These are phyloP conservation scores for Patella pellucida DNA, from an alignment of 2,888 invertebrate genomes.

Conservation along the genomic window DNA sequence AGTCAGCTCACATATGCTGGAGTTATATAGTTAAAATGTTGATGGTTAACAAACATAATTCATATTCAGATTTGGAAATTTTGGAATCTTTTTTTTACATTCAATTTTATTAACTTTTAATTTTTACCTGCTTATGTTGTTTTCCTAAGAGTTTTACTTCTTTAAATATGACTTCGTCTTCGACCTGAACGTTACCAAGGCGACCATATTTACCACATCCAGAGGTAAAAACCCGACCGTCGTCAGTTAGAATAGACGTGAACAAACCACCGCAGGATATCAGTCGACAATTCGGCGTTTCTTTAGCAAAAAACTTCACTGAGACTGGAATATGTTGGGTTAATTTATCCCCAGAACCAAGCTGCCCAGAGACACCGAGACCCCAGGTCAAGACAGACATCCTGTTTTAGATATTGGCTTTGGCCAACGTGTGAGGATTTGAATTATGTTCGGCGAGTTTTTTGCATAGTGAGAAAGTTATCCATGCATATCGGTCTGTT, in stretches of 20 bases:
- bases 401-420: no score
- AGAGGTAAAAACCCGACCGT: slow-evolving; percentile 40
- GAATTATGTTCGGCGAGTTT: no score
- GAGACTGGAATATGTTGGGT: neutral
- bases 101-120: slow-evolving; percentile 9
- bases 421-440: no score
- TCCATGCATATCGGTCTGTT: no score
- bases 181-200: slow-evolving; percentile 43
- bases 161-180: slow-evolving; percentile 30
- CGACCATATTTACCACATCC: slow-evolving; percentile 54
- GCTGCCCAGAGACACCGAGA: neutral
- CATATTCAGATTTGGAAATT: no score
- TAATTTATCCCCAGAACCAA: neutral
- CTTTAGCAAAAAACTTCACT: neutral
- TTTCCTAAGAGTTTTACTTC: slow-evolving; percentile 21
- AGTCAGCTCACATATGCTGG: no score
- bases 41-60: no score
- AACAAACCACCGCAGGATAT: slow-evolving; percentile 46
- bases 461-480: no score
- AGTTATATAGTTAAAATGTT: no score
- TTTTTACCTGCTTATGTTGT: slow-evolving; percentile 19
- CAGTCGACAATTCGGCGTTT: slow-evolving; percentile 12
- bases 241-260: slow-evolving; percentile 38
- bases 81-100: neutral
- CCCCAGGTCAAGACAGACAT: neutral